A percentile compares a stretch with the other conserved stretches of the same genome.
These are phyloP conservation scores for Lithobates sylvaticus DNA, from an alignment of 2,797 vertebrate genomes.

Conservation along the genomic window DNA sequence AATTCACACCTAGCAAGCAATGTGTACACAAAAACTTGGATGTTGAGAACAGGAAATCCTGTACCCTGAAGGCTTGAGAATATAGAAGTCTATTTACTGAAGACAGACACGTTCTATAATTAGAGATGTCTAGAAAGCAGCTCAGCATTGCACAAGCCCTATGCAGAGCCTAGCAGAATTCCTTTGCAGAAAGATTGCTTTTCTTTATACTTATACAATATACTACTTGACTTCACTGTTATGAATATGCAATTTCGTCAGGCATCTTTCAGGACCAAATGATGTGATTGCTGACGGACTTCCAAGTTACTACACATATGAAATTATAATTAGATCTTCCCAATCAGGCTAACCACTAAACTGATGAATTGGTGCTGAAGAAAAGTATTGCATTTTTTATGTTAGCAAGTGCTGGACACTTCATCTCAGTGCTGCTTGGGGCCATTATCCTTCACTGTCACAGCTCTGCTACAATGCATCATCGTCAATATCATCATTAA, in stretches of 20 bases:
- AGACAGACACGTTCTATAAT: conserved; percentile 15
- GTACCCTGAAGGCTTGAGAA: not conserved
- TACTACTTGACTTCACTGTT: not conserved
- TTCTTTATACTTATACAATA: not conserved
- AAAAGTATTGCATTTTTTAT: not conserved
- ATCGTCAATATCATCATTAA: not conserved
- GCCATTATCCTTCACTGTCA: not conserved
- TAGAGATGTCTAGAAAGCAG: conserved; percentile 7
- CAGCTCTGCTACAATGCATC: not conserved
- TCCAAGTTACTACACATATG: not conserved
- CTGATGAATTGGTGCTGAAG: not conserved
- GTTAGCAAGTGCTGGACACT: too few species aligned
- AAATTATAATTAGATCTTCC: not conserved
- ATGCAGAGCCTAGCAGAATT: not conserved
- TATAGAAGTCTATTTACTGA: not conserved
- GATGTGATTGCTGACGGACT: not conserved
- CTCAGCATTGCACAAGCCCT: not conserved
- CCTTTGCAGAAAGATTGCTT: not conserved
- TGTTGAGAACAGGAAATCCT: conserved; percentile 28
- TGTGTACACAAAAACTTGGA: not conserved
- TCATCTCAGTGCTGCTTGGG: not conserved
- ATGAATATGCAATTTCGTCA: not conserved
- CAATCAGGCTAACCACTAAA: not conserved
- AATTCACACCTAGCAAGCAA: conserved; percentile 62
- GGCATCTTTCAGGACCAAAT: not conserved